Evolutionary conservation across 2,797 vertebrate species (phyloP), one percentile per base, ranked within the genome.

Genomic region (Hybognathus amarus): DNA sequence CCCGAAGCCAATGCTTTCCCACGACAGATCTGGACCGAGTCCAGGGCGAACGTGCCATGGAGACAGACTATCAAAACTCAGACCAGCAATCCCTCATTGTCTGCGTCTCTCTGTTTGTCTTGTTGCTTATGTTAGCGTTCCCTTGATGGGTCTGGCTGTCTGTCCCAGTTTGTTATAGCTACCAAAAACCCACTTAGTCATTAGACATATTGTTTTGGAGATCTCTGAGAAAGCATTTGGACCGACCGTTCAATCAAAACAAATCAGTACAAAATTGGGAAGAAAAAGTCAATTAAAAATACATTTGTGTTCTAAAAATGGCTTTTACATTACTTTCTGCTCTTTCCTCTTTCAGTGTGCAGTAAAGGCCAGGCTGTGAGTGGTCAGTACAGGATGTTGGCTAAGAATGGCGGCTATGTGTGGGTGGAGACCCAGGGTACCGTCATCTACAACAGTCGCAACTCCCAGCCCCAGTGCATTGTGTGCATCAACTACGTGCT

Each of bases 361-460:
- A 94, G 95, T 86, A 99, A 99, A 91, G 98, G 98, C 18, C 98
- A 99, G 91, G 97, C 97, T 0, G 95, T 98, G 87, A 98, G 95
- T 0, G 92, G 96, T 64, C 97, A 97, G 90, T 99, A 99, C 88
- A 96, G 98, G 1, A 96, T 99, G 98, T 95, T 99, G 45, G 98
- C 98, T 0, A 98, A 98, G 90, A 96, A 94, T 0, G 98, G 98
- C 9, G 98, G 98, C 47, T 99, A 97, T 0, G 96, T 99, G 42
- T 99, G 98, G 98, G 93, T 99, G 77, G 97, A 99, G 89, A 99
- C 97, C 0, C 97, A 99, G 87, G 97, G 97, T 80, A 98, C 97
- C 0, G 97, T 99, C 83, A 98, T 99, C 76, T 99, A 99, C 89
- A 99, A 97, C 78, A 97, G 95, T 38, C 97, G 97, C 68, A 99